Evolutionary conservation across 2,797 vertebrate species (phyloP), one percentile per base, ranked within the genome.

Genomic region (Distichodus sexfasciatus): DNA sequence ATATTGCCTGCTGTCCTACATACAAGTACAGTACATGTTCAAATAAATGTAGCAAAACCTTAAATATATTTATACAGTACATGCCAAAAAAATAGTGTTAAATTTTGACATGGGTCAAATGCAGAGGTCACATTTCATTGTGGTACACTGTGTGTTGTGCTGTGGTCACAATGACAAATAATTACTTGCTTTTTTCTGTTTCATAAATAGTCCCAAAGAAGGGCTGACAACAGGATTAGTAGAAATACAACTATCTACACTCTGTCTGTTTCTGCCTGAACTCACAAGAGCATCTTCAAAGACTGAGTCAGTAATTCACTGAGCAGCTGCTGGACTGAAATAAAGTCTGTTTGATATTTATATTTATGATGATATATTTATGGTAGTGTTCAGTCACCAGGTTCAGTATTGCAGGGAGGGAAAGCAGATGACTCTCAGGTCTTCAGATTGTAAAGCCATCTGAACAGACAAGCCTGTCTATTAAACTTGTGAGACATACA

Each of bases 291-390:
- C 28, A 26, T 15, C 33, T 21, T 43, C 26, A n/a, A 17, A 17
- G 24, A 28, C 50, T n/a, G 24, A 21, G 46, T 21, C 24, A 51
- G 54, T 60, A 69, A 50, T 69, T 60, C 14, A 50, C 36, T 51
- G 44, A 60, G 46, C 26, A 53, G 67, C 57, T 43, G 47, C 57
- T n/a, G 19, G 17, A 35, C 17, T 51, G 23, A 60, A 69, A 69
- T 58, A 69, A 69, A 19, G 17, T 35, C 40, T 12, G 35, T 50
- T 51, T 60, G 33, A 60, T 69, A 69, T 55, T 36, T 55, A 36
- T 36, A 36, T 69, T 61, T 69, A 69, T 53, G 46, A 46, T 15
- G 12, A 17, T 31, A 36, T 36, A 36, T 69, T 61, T 69, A 69
- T 53, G 46, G 57, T 15, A 15, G 26, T 31, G 33, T 69, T 69